These are phyloP conservation scores for Ivindomyrus marchei DNA, from an alignment of 2,113 vertebrate genomes.

Conservation along the genomic window DNA sequence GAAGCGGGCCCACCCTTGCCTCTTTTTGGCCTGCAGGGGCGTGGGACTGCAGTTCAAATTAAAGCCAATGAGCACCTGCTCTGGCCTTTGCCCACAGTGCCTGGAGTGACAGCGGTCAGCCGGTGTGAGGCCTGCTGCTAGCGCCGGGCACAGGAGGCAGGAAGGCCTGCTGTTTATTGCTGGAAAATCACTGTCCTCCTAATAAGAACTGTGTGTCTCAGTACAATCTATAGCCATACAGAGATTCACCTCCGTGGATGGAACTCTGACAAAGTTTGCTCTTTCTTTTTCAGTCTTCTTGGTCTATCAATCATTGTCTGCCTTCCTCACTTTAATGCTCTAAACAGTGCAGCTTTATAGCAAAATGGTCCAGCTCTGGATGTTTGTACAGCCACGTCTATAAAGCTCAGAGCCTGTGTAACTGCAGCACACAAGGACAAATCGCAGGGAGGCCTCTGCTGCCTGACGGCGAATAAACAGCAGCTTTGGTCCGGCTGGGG, in stretches of 20 bases:
- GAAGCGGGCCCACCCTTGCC: neutral
- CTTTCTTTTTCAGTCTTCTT: neutral
- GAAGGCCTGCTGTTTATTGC: neutral
- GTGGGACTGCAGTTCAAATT: neutral
- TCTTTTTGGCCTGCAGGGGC: neutral
- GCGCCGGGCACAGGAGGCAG: neutral
- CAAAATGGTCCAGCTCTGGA: neutral
- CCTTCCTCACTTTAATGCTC: neutral
- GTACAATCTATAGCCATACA: neutral
- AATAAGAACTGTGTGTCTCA: constrained; percentile 5
- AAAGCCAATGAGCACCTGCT: neutral
- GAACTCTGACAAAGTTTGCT: neutral
- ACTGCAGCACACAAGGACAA: neutral
- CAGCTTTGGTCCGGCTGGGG: neutral
- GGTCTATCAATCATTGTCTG: neutral
- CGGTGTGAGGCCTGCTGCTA: too few relatives aligned
- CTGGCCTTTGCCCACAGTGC: neutral
- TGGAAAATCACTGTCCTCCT: neutral
- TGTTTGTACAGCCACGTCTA: neutral
- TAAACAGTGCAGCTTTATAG: neutral
- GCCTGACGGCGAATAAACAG: neutral
- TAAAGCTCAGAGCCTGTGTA: neutral
- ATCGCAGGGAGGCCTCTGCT: neutral
- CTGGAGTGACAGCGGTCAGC: neutral
- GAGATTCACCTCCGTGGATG: neutral